phyloP scores from a whole-genome alignment of 2,113 vertebrate species.

The Salvelinus namaycush region DNA sequence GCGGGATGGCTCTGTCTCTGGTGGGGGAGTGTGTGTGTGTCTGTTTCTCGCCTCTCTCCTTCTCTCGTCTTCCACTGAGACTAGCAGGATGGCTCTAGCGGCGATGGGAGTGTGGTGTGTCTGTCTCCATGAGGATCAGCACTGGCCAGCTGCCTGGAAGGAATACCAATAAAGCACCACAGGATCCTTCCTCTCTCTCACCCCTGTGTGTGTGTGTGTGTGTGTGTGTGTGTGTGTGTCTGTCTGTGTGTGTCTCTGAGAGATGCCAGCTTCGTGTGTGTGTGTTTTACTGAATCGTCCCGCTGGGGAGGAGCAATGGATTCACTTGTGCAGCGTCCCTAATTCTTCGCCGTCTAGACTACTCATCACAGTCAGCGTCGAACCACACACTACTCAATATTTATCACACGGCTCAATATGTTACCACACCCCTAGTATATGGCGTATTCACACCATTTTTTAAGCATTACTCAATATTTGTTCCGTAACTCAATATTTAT shows the following conservation, averaged over 20 bases:
- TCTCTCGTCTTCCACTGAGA: not conserved
- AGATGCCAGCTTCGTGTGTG: not conserved
- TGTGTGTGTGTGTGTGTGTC: too few relatives aligned
- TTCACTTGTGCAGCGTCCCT: not conserved
- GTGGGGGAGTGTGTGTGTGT: not conserved
- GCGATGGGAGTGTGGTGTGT: not conserved
- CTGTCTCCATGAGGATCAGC: conserved; percentile 1
- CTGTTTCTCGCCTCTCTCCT: not conserved
- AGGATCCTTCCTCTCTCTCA: not conserved
- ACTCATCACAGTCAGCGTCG: not conserved
- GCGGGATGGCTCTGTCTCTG: not conserved
- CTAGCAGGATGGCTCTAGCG: not conserved
- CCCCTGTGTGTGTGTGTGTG: too few relatives aligned
- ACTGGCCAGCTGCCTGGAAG: not conserved
- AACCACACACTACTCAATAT: not conserved
- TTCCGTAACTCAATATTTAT: too few relatives aligned
- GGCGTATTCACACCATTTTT: too few relatives aligned
- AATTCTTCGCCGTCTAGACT: too few relatives aligned
- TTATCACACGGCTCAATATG: too few relatives aligned
- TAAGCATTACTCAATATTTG: not conserved
- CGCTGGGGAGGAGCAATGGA: not conserved
- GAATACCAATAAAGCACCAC: conserved; percentile 3
- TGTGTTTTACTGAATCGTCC: not conserved
- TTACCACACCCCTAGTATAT: too few relatives aligned
- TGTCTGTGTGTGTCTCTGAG: not conserved